Evolutionary conservation across 2,888 invertebrate genomes (phyloP), one percentile per base, ranked within the genome.

Genomic region (Nezara viridula): DNA sequence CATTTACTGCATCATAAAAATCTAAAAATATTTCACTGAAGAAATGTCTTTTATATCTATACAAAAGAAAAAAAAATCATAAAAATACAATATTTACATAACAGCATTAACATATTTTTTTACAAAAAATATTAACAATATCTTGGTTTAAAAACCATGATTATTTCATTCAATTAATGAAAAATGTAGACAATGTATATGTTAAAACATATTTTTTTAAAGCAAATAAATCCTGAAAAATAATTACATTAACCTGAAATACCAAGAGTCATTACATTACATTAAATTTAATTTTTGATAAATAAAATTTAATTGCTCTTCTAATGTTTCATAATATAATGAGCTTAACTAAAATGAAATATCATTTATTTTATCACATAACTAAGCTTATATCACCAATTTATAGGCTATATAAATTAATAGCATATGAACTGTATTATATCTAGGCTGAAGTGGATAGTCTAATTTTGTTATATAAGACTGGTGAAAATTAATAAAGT

Each of bases 121-220:
- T 60, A 73, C 66, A 73, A 73, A 10, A 32, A 73, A 73, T 73
- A 37, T 60, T 14, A 55, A 55, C 55, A 55, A 55, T n/a, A 60
- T 60, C 14, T 16, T 32, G 16, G 16, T 60, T 60, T n/a, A 32
- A 60, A 60, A 60, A 16, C 60, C 12, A 60, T 60, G 32, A 60
- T 60, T 0, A 55, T 55, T 55, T 60, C 27, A 60, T 60, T 60
- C 6, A 5, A 60, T 32, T 1, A 52, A 52, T 21, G 52, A 52
- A n/a, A 55, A 55, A 55, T 55, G 12, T 55, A n/a, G 55, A 55
- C 9, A 55, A 6, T 55, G n/a, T 9, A 55, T 55, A 55, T 10
- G 3, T 55, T 55, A n/a, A n/a, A 55, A n/a, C 9, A 55, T 55
- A n/a, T n/a, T 55, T 55, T 55, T n/a, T 3, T 12, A 12, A 55